Evolutionary conservation across 2,797 vertebrate species (phyloP).

Genomic region (Capromys pilorides): DNA sequence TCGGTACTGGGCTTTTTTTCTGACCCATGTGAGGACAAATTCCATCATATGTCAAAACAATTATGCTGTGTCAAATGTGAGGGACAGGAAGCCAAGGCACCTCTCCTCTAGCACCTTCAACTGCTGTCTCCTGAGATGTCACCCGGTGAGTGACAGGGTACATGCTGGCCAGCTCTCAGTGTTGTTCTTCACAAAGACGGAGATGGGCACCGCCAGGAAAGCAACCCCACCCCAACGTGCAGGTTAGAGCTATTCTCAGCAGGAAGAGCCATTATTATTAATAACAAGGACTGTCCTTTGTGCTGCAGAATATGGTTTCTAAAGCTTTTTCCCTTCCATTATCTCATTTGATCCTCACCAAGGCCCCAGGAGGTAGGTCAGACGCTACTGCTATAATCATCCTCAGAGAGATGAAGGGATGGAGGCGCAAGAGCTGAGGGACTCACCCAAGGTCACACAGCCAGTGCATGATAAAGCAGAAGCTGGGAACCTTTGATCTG

Average conservation of each 20-base stretch:
- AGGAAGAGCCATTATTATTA: slow-evolving; percentile 47
- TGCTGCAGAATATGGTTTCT: neutral
- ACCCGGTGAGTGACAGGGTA: slow-evolving; percentile 46
- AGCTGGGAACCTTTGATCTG: neutral
- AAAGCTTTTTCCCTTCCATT: slow-evolving; percentile 32
- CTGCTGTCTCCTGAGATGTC: slow-evolving; percentile 53
- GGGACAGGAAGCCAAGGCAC: neutral
- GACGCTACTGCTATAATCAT: neutral
- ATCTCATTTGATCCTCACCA: slow-evolving; percentile 17
- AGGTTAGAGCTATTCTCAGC: neutral
- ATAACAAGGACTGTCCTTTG: slow-evolving; percentile 55
- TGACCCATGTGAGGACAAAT: slow-evolving; percentile 83
- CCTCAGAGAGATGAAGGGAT: neutral
- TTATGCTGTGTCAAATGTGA: slow-evolving; percentile 68
- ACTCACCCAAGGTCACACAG: slow-evolving; percentile 60
- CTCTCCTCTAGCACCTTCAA: slow-evolving; percentile 34
- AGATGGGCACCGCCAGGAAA: neutral
- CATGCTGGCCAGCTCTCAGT: neutral
- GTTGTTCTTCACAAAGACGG: neutral
- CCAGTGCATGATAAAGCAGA: neutral
- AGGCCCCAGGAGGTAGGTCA: neutral
- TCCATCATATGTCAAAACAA: slow-evolving; percentile 76
- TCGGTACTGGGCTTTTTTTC: slow-evolving; percentile 78
- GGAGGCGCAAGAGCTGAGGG: neutral
- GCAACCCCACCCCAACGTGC: neutral